Conservation (phyloP, 2,888 invertebrate species). For the Aphidius colemani region DNA sequence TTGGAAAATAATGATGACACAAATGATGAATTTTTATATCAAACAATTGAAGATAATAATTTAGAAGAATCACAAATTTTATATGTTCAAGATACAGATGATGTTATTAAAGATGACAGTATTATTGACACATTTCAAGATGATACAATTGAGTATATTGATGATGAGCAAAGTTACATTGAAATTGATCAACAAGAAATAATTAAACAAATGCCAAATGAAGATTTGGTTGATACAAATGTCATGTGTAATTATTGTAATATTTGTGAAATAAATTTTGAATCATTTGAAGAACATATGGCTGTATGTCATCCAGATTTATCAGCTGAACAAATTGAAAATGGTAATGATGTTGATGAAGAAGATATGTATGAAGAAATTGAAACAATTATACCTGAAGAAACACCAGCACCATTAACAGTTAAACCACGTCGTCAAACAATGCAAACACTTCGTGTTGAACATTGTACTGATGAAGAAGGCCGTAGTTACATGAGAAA, state of each 20-base stretch:
- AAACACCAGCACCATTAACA: constrained; percentile 29
- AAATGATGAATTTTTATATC: constrained; percentile 1
- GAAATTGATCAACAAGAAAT: constrained; percentile 43
- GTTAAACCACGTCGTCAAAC: constrained; percentile 45
- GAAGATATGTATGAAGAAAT: constrained; percentile 18
- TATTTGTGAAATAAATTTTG: constrained; percentile 69
- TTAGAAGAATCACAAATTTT: constrained; percentile 20
- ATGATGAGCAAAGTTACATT: constrained; percentile 40
- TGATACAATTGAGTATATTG: constrained; percentile 41
- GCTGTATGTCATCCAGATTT: too few species aligned
- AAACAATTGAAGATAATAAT: not conserved
- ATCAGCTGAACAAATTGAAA: too few species aligned
- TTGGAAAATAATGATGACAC: constrained; percentile 8
- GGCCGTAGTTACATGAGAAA: constrained; percentile 63
- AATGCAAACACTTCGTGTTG: constrained; percentile 60
- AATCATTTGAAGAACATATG: constrained; percentile 70
- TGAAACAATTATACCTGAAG: constrained; percentile 4
- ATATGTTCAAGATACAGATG: constrained; percentile 17
- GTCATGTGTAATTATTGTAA: constrained; percentile 61
- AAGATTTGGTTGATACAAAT: constrained; percentile 43
- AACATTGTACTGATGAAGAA: constrained; percentile 62
- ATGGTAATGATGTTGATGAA: constrained; percentile 35
- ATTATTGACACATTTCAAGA: constrained; percentile 43
- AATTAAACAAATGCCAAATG: constrained; percentile 40
- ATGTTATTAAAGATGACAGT: constrained; percentile 29